Evolutionary conservation across 1,140 invertebrate species (phyloP), one percentile per base, ranked within the genome.

Genomic region (Drosophila sturtevanti): DNA sequence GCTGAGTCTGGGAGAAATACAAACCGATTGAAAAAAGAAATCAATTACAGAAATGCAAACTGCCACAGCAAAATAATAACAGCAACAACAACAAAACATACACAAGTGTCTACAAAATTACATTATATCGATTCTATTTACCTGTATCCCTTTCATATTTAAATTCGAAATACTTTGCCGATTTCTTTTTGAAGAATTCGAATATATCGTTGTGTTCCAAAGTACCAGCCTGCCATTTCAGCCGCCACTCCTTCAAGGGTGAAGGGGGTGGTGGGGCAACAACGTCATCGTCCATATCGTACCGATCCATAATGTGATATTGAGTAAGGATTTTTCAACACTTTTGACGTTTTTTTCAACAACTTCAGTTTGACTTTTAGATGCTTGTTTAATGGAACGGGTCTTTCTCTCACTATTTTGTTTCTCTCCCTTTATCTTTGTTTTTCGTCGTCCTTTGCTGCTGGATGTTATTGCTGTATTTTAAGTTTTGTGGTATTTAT

Each of bases 221-320:
- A 62, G 81, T 91, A 56, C 85, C 90, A 22, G 79, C 66, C 63
- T 82, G 85, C 14, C 68, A 67, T 64, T 91, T 90, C 6, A 90
- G 72, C 41, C 91, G 87, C 91, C 91, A 91, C 65, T 92, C 87
- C 77, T 92, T 92, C 9, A 92, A 37, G 14, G 79, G 87, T 7
- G 89, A 81, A 35, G 68, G 54, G 35, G 69, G 77, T 55, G 89
- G 89, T 34, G 70, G 75, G 72, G 90, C 90, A 60, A 91, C 90
- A 72, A 89, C 90, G 77, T 48, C 21, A 48, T 90, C 90, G 55
- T 91, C 90, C 82, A 90, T 81, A 79, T 87, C 90, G 81, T 89
- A 91, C 48, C 71, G 82, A 79, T 91, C 90, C 90, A 91, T 91
- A 56, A 65, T 68, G n/a, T 38, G n/a, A 38, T 38, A n/a, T 52